Evolutionary conservation across 2,113 vertebrate species (phyloP), one percentile per base, ranked within the genome.

Genomic region (Melanerpes aurifrons): DNA sequence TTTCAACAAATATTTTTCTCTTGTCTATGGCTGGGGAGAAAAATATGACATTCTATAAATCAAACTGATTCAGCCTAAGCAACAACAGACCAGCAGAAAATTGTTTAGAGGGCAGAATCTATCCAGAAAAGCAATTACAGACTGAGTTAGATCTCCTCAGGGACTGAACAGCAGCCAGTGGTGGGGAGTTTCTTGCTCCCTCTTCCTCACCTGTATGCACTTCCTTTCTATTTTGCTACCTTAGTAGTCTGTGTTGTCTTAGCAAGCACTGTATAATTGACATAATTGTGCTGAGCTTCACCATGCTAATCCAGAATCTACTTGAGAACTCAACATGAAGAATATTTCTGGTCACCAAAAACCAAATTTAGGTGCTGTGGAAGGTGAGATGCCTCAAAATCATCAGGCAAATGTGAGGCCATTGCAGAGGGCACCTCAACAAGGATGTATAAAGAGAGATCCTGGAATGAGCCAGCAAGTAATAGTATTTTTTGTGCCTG

Each of bases 111-210:
- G 94, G 96, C 96, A 96, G 93, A 86, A 95, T 70, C 71, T 90
- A 94, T 96, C 89, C 94, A 92, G 92, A 95, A 92, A 92, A 93
- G 92, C 96, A 94, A 96, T 96, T 95, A 94, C 88, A 94, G 78
- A 59, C 90, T 94, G 90, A 96, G 94, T 95, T 96, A 97, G 93
- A 45, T 61, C 79, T 89, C 94, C 85, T 91, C 75, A 53, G 93
- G 87, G 94, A 92, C 69, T 21, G 35, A 48, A 26, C 59, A 78
- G n/a, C 54, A 85, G 87, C 56, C 91, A 83, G 72, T 35, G 50
- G 50, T 25, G 6, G 53, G 85, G 92, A 90, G 87, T 72, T 94
- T 63, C 86, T 86, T 62, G 47, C 67, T 90, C 70, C 62, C 50
- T 61, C 45, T 61, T 57, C 67, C 54, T 91, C 4, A 0, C 50